Evolutionary conservation across 1,140 invertebrate species (phyloP).

Genomic region (Apis laboriosa): DNA sequence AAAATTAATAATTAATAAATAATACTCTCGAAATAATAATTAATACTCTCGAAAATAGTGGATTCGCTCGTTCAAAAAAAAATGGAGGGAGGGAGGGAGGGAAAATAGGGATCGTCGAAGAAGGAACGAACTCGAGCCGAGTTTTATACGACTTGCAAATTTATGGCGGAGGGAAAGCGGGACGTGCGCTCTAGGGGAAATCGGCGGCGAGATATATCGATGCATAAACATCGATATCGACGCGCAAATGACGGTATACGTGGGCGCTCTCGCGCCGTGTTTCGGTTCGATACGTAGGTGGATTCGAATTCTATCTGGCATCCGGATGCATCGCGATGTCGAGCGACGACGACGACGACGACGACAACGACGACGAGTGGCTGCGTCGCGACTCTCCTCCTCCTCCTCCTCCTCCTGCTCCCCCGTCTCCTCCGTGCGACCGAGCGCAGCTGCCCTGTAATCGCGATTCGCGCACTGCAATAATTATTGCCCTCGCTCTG

Average conservation of each 20-base stretch:
- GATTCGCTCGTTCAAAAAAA: too few relatives aligned
- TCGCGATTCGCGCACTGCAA: constrained; percentile 79
- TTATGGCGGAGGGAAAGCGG: background rate
- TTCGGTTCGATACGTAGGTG: constrained; percentile 40
- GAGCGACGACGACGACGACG: background rate
- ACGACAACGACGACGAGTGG: constrained; percentile 1
- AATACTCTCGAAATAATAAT: too few relatives aligned
- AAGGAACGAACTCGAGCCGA: background rate
- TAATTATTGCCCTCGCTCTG: constrained; percentile 78
- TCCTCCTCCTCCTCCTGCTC: too few relatives aligned
- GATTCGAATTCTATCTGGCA: constrained; percentile 23
- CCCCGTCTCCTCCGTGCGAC: constrained; percentile 3
- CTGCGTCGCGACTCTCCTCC: background rate
- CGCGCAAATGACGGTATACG: constrained; percentile 39
- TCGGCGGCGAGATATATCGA: constrained; percentile 36
- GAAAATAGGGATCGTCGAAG: background rate
- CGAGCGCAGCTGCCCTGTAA: constrained; percentile 77
- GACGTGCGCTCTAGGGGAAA: constrained; percentile 6
- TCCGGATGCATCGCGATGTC: constrained; percentile 11
- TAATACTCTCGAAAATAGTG: too few relatives aligned
- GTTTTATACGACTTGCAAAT: constrained; percentile 1
- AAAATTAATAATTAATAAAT: too few relatives aligned
- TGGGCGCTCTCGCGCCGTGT: constrained; percentile 22
- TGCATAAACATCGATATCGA: constrained; percentile 55
- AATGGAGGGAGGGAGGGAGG: too few relatives aligned